phyloP scores from a whole-genome alignment of 1,140 invertebrate species.

The Leptopilina boulardi region DNA sequence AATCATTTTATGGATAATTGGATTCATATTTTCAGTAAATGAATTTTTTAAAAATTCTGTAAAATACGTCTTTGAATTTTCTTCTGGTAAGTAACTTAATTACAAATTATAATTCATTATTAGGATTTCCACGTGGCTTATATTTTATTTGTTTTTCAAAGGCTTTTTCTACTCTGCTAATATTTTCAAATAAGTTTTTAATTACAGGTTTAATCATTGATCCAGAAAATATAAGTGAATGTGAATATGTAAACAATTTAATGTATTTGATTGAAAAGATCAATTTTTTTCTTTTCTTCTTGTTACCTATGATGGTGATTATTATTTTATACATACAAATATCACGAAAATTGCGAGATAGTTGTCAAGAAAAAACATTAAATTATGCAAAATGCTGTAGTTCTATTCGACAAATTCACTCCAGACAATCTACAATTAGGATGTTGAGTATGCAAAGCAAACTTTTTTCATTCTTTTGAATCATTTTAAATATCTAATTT shows the following conservation, averaged over 20 bases:
- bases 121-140: no score
- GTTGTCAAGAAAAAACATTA: neutral
- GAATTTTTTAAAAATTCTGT: neutral
- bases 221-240: neutral
- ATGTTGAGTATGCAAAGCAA: neutral
- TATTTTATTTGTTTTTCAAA: no score
- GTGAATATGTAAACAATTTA: neutral
- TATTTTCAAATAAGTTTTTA: no score
- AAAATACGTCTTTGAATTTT: neutral
- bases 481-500: no score
- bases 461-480: no score
- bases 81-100: neutral
- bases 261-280: neutral
- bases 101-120: no score
- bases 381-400: neutral
- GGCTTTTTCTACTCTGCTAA: no score
- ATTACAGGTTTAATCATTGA: neutral
- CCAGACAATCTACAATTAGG: neutral
- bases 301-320: neutral
- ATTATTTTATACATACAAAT: neutral
- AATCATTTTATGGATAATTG: neutral
- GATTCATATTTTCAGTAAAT: neutral
- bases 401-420: neutral
- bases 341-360: neutral
- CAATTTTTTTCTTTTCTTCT: neutral